phyloP scores from a whole-genome alignment of 2,797 vertebrate species.

The Petrocephalus schoutedeni region DNA sequence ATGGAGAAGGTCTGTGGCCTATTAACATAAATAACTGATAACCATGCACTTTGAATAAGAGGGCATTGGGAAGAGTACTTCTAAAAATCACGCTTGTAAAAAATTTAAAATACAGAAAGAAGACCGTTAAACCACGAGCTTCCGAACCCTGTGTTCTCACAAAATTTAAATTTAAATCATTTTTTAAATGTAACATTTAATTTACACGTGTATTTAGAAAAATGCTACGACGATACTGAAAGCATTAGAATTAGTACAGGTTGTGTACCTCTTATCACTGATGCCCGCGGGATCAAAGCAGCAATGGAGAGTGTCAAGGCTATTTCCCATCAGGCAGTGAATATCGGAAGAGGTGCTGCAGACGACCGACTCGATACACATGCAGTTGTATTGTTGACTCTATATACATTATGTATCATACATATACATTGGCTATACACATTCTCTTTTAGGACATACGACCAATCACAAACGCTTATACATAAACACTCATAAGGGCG shows the following conservation, averaged over 20 bases:
- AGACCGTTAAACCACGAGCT: background rate
- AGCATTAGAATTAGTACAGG: background rate
- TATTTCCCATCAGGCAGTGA: background rate
- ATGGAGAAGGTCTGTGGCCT: background rate
- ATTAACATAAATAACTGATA: background rate
- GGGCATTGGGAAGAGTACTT: background rate
- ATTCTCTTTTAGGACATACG: background rate
- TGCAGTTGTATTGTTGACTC: background rate
- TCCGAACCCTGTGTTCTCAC: background rate
- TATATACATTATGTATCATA: conserved; percentile 8
- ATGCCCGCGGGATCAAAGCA: background rate
- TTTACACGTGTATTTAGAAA: background rate
- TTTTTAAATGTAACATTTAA: background rate
- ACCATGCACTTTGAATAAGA: background rate
- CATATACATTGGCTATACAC: background rate
- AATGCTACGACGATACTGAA: background rate
- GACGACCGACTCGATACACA: background rate
- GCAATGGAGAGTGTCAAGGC: background rate
- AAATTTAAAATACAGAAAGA: background rate
- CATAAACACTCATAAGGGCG: background rate
- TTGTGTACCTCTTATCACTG: background rate
- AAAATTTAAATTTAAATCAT: background rate
- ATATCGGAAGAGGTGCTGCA: background rate
- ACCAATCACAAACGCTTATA: background rate
- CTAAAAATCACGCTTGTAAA: background rate